Conservation (phyloP, 92 coral and sea anemone species). For the Phenganax stokvisi region DNA sequence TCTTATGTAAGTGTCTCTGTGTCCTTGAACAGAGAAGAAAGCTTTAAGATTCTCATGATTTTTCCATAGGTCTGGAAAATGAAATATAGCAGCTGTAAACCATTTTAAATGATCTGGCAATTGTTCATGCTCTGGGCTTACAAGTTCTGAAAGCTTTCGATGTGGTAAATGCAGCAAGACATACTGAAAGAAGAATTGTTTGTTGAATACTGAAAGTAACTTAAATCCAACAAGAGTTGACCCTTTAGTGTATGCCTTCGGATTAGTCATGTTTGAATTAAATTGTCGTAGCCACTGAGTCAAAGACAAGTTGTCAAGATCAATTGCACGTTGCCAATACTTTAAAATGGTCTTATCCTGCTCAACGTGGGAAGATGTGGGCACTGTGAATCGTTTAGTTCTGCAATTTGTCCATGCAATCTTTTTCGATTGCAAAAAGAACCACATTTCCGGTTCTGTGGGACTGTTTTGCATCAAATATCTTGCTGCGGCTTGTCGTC, state of each 20-base stretch:
- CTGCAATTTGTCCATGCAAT: too few relatives aligned
- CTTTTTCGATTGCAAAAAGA: too few relatives aligned
- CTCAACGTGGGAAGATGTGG: neutral
- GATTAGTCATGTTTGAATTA: neutral
- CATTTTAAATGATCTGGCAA: neutral
- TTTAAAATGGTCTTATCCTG: neutral
- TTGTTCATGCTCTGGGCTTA: neutral
- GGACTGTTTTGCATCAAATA: too few relatives aligned
- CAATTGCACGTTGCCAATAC: neutral
- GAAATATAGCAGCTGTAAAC: neutral
- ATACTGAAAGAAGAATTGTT: neutral
- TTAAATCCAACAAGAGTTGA: neutral
- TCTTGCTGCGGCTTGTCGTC: too few relatives aligned
- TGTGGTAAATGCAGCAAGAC: neutral
- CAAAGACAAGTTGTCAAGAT: neutral
- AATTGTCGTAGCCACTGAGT: neutral
- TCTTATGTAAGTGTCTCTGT: neutral
- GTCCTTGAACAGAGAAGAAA: neutral
- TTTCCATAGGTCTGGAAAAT: neutral
- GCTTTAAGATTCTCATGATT: neutral
- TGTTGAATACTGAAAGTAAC: neutral
- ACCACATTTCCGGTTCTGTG: too few relatives aligned
- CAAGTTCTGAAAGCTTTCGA: neutral
- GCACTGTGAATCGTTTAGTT: neutral
- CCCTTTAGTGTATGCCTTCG: neutral